Evolutionary conservation across 2,888 invertebrate species (phyloP).

Genomic region (Acholoe squamosa): DNA sequence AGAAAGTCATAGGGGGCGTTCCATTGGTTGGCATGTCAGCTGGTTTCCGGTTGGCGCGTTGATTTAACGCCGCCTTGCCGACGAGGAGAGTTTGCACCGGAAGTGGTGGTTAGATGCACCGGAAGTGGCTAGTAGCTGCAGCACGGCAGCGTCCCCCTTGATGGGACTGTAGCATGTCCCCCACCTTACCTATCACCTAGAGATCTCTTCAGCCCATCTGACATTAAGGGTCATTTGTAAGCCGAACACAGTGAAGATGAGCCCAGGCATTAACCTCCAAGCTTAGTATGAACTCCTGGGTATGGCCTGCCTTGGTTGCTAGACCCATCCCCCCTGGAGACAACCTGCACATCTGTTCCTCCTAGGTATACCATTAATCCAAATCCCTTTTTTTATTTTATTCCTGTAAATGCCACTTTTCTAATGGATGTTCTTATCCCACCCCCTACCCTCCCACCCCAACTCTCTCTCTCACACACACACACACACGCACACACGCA

Average conservation of each 20-base stretch:
- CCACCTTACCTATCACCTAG: background rate
- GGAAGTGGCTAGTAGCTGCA: background rate
- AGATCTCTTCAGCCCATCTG: background rate
- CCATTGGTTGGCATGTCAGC: background rate
- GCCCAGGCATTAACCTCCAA: background rate
- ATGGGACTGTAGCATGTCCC: no score
- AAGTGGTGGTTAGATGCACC: background rate
- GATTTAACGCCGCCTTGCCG: conserved; percentile 12
- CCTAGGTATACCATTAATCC: no score
- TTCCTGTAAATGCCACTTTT: no score
- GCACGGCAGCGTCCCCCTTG: background rate
- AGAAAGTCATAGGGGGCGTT: background rate
- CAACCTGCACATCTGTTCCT: no score
- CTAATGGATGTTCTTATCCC: no score
- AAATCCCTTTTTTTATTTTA: no score
- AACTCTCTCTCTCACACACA: no score
- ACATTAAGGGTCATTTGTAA: conserved; percentile 16
- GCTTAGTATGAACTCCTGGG: no score
- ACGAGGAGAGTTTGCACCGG: background rate
- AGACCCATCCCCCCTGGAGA: background rate
- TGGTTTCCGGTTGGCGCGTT: background rate
- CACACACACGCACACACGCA: no score
- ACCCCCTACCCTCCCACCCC: no score
- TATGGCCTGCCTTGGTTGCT: background rate
- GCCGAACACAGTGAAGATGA: background rate